These are phyloP conservation scores for Opisthocomus hoazin DNA, from an alignment of 2,113 vertebrate genomes.

Conservation along the genomic window DNA sequence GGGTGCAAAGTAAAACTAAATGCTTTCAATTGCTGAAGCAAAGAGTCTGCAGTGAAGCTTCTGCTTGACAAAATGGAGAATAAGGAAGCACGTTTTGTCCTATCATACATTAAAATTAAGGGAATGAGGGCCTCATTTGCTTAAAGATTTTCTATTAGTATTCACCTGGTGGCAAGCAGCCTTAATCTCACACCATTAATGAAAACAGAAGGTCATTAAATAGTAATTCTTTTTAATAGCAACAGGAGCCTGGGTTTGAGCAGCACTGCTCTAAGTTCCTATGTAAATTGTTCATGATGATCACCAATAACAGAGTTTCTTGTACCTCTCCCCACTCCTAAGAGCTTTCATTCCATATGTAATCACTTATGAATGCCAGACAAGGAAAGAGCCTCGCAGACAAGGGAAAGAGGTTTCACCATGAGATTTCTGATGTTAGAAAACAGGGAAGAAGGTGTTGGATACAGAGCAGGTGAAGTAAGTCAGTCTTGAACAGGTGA, in stretches of 20 bases:
- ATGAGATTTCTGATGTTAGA: not conserved
- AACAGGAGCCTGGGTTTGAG: slow-evolving; percentile 10
- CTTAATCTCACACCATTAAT: slow-evolving; percentile 53
- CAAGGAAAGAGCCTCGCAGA: not conserved
- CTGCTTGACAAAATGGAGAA: slow-evolving; percentile 15
- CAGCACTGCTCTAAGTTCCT: not conserved
- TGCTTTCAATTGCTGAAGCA: not conserved
- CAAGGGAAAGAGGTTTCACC: not conserved
- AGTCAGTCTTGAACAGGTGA: not conserved
- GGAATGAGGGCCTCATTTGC: slow-evolving; percentile 43
- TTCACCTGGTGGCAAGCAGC: slow-evolving; percentile 55
- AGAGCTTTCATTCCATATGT: not conserved
- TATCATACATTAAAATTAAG: slow-evolving; percentile 49
- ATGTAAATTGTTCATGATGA: not conserved
- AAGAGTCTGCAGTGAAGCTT: not conserved
- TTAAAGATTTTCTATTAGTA: slow-evolving; percentile 48
- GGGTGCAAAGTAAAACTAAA: not conserved
- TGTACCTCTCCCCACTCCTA: not conserved
- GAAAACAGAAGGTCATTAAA: slow-evolving; percentile 62
- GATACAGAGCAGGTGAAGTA: not conserved
- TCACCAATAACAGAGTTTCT: not conserved
- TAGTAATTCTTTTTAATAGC: slow-evolving; percentile 40
- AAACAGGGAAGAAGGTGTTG: not conserved
- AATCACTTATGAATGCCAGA: not conserved
- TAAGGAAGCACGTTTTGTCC: slow-evolving; percentile 31